phyloP scores from a whole-genome alignment of 2,113 vertebrate species.

The Gnathonemus echidnorhynchus region DNA sequence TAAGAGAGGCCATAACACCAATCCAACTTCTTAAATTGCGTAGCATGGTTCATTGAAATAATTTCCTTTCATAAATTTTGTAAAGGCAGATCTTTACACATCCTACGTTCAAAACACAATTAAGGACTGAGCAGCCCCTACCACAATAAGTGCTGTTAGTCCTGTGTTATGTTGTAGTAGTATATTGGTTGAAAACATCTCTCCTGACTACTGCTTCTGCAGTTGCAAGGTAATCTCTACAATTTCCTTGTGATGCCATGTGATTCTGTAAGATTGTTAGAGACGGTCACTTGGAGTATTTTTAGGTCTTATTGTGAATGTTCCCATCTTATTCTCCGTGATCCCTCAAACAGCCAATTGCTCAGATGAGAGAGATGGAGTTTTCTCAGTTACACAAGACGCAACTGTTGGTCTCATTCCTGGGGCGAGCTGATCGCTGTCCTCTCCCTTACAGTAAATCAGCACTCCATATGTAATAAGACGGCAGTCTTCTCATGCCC shows the following conservation, averaged over 20 bases:
- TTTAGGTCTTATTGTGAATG: background rate
- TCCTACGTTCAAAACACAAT: background rate
- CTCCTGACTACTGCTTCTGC: background rate
- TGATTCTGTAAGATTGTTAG: background rate
- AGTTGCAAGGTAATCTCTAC: background rate
- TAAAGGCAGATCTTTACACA: background rate
- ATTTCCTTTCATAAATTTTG: background rate
- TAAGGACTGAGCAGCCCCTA: background rate
- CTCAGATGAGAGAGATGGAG: background rate
- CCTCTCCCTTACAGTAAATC: conserved; percentile 7
- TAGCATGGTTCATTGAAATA: conserved; percentile 22
- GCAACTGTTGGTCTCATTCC: background rate
- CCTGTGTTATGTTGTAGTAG: background rate
- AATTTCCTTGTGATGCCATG: background rate
- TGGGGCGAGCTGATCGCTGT: background rate
- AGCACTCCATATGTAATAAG: background rate
- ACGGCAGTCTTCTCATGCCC: background rate
- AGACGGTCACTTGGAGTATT: background rate
- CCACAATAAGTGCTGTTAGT: background rate
- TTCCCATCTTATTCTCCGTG: background rate
- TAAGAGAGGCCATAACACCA: conserved; percentile 41
- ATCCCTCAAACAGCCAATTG: background rate
- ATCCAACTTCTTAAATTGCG: conserved; percentile 34
- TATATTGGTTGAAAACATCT: background rate
- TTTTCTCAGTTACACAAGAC: background rate